Percentiles rank a stretch among this genome's conserved stretches.
These are phyloP conservation scores for Liolophura sinensis DNA, from an alignment of 1,140 invertebrate genomes.

Conservation along the genomic window DNA sequence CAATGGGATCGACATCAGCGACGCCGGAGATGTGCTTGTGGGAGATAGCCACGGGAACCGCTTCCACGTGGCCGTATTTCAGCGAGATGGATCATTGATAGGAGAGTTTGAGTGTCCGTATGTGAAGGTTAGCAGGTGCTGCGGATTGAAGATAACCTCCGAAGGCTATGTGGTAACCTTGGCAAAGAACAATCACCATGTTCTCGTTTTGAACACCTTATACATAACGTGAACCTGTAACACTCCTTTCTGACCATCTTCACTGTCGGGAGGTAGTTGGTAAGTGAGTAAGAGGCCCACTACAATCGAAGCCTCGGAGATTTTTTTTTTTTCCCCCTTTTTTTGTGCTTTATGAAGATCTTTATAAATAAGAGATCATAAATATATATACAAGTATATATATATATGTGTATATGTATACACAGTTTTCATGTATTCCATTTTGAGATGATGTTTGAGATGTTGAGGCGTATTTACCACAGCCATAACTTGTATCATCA, in stretches of 20 bases:
- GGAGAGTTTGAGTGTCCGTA: constrained; percentile 96
- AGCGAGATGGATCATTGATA: constrained; percentile 79
- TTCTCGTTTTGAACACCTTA: constrained; percentile 92
- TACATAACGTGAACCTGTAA: constrained; percentile 67
- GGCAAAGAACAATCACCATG: constrained; percentile 98
- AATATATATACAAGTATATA: constrained; percentile 5
- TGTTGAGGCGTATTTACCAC: too few relatives aligned
- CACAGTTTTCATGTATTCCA: neutral
- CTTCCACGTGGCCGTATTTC: constrained; percentile 93
- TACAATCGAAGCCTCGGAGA: too few relatives aligned
- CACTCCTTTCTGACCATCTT: too few relatives aligned
- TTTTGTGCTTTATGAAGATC: too few relatives aligned
- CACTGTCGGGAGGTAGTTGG: too few relatives aligned
- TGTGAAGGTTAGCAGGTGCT: constrained; percentile 96
- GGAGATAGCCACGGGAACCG: constrained; percentile 97
- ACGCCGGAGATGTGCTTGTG: constrained; percentile 92
- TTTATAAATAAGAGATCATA: too few relatives aligned
- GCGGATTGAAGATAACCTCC: constrained; percentile 93
- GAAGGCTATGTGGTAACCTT: constrained; percentile 96
- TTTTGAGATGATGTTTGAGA: too few relatives aligned
- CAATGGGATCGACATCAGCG: constrained; percentile 96
- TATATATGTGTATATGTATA: constrained; percentile 8
- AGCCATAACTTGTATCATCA: neutral
- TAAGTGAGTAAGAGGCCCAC: too few relatives aligned
- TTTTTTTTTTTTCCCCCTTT: too few relatives aligned